Evolutionary conservation across 2,113 vertebrate species (phyloP), one percentile per base, ranked within the genome.

Genomic region (Dipodomys spectabilis): DNA sequence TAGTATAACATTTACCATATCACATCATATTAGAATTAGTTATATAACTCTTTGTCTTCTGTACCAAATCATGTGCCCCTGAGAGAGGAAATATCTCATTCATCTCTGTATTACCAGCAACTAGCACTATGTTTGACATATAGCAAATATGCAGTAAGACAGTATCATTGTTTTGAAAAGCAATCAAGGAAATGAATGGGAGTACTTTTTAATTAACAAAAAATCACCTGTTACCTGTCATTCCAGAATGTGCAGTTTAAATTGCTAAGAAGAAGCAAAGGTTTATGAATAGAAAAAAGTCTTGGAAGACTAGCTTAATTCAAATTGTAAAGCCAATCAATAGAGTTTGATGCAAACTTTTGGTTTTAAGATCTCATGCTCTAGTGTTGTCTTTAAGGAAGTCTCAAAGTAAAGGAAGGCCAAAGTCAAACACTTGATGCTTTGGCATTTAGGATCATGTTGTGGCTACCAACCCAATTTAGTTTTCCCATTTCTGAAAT

Each of bases 31-130:
- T 92, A 91, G 68, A 94, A 10, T 90, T 86, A 30, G 60, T 77
- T 93, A 20, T 91, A 1, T 83, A 68, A 73, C n/a, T 90, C 74
- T 94, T 89, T 93, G 44, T 94, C 64, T 96, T 94, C 69, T 84
- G 18, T 18, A 85, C 53, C 71, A 89, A 93, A 65, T 32, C 25
- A 23, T 68, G 32, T 57, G 5, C 35, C 18, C 73, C 5, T 9
- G 39, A 96, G 72, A 86, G 45, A 27, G 74, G 39, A 78, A 88
- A 35, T 60, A 45, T 85, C 83, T 94, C 32, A 82, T 80, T 94
- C 20, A 49, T 86, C 81, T 83, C 45, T 39, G 1, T 44, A 80
- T 64, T 20, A 22, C 60, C 44, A 88, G 35, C 35, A 92, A 65
- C 83, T 83, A 57, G 15, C 57, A 68, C 90, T 15, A 20, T 89